Conservation (phyloP, 1,140 invertebrate genomes). For the Coenobita brevimanus region DNA sequence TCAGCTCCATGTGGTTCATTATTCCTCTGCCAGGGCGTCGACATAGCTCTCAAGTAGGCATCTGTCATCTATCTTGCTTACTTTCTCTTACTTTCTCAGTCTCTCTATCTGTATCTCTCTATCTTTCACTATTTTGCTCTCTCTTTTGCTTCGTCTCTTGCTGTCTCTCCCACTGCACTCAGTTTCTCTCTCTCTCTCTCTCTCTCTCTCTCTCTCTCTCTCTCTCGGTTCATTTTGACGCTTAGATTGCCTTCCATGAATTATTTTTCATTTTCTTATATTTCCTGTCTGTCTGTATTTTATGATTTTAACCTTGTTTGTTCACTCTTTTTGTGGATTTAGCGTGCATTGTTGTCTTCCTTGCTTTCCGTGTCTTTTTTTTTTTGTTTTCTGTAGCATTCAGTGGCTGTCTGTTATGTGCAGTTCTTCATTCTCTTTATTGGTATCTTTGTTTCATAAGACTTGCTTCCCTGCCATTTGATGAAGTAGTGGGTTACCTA, state of each 20-base stretch:
- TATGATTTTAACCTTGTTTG: neutral
- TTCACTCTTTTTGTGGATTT: neutral
- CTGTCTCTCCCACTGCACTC: neutral
- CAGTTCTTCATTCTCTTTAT: neutral
- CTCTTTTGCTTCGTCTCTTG: neutral
- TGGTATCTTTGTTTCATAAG: no score
- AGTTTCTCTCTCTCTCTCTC: slow-evolving; percentile 2
- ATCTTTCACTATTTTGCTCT: neutral
- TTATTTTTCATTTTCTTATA: neutral
- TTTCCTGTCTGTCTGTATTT: no score
- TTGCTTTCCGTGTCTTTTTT: neutral
- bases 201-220: slow-evolving; percentile 2
- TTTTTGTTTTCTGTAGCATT: no score
- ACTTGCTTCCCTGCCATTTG: no score
- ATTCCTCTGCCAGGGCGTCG: slow-evolving; percentile 96
- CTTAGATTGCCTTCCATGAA: neutral
- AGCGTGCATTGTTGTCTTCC: neutral
- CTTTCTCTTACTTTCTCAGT: neutral
- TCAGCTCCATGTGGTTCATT: slow-evolving; percentile 96
- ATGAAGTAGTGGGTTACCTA: no score
- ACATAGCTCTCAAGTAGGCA: slow-evolving; percentile 86
- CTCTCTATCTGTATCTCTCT: neutral
- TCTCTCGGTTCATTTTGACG: no score
- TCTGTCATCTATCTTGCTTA: neutral
- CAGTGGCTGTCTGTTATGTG: no score